A percentile compares a stretch with the other conserved stretches of the same genome.
Evolutionary conservation across 2,797 vertebrate genomes (phyloP).

Genomic region (Acridotheres tristis): DNA sequence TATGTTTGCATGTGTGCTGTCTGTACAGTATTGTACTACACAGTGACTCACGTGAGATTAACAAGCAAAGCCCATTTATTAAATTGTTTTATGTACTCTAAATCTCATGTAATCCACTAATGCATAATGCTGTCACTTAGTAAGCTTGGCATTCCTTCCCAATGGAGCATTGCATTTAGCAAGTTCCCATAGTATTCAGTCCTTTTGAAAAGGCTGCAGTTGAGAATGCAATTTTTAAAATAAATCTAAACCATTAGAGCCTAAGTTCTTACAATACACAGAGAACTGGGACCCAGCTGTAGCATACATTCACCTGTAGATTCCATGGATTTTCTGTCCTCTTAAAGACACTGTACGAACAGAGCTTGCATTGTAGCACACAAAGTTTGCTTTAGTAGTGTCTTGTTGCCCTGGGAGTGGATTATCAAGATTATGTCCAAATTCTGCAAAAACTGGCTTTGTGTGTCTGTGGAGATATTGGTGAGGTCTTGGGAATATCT

Average conservation of each 20-base stretch:
- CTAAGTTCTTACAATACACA: not conserved
- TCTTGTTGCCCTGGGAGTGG: not conserved
- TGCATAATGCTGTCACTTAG: conserved; percentile 14
- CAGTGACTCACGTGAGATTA: conserved; percentile 23
- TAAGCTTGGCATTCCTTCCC: not conserved
- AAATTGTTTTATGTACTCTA: conserved; percentile 52
- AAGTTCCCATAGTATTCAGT: not conserved
- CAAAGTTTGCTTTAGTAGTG: not conserved
- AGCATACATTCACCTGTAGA: not conserved
- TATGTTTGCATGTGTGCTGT: not conserved
- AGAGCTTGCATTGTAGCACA: not conserved
- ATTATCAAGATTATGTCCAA: not conserved
- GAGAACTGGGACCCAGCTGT: not conserved
- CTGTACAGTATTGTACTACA: not conserved
- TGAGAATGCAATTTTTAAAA: not conserved
- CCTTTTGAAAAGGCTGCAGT: not conserved
- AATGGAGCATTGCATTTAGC: not conserved
- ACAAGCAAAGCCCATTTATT: conserved; percentile 47
- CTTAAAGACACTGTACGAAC: not conserved
- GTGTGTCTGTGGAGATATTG: not conserved
- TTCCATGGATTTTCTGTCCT: not conserved
- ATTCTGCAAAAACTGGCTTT: not conserved
- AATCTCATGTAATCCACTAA: conserved; percentile 53
- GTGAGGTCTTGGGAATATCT: not conserved
- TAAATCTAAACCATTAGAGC: not conserved